A percentile compares a stretch with the other conserved stretches of the same genome.
Conservation (phyloP, 2,888 invertebrate species). For the Apodemia zela region DNA sequence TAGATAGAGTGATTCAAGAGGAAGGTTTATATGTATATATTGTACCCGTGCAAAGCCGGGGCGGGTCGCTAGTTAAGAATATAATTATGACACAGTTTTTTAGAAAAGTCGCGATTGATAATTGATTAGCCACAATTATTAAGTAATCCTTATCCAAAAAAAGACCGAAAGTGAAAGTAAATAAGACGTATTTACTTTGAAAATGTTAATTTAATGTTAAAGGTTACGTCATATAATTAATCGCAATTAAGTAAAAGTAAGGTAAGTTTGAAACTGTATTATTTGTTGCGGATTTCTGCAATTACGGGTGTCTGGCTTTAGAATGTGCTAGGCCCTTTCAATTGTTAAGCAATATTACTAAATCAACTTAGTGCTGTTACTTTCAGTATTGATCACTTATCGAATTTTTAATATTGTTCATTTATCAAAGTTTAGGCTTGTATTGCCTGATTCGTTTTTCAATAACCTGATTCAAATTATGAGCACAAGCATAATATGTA, state of each 20-base stretch:
- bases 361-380: constrained; percentile 23
- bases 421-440: too few relatives aligned
- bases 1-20: too few relatives aligned
- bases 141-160: constrained; percentile 1
- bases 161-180: neutral
- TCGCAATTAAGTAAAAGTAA: constrained; percentile 5
- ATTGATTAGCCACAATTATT: constrained; percentile 2
- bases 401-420: neutral
- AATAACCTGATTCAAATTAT: too few relatives aligned
- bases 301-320: constrained; percentile 21
- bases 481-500: too few relatives aligned
- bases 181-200: neutral
- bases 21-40: too few relatives aligned
- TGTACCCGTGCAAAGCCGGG: too few relatives aligned
- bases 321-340: constrained; percentile 31
- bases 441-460: too few relatives aligned
- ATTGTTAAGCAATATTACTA: constrained; percentile 30
- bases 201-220: neutral
- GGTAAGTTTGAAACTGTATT: constrained; percentile 1
- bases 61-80: too few relatives aligned
- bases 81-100: neutral
- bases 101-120: neutral
- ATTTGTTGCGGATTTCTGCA: neutral
- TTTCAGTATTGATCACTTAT: neutral
- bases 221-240: neutral